Percentiles rank a stretch among this genome's conserved stretches.
These are phyloP conservation scores for Phlogophora meticulosa DNA, from an alignment of 2,888 invertebrate genomes.

Conservation along the genomic window DNA sequence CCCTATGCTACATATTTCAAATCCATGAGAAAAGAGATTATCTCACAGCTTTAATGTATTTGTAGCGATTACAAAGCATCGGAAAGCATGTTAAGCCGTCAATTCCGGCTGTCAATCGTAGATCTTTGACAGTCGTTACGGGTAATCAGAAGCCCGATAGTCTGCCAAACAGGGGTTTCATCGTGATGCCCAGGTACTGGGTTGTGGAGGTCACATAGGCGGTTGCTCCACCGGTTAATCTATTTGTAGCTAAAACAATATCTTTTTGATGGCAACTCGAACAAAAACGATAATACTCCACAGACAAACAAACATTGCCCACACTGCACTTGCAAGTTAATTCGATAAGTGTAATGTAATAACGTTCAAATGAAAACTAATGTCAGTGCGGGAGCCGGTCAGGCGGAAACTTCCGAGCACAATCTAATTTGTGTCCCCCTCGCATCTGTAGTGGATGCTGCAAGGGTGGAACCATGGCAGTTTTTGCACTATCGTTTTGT, in stretches of 20 bases:
- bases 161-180: no score
- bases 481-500: conserved; percentile 2
- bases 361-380: conserved; percentile 87
- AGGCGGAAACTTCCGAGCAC: conserved; percentile 79
- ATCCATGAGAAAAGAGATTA: no score
- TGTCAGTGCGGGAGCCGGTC: conserved; percentile 76
- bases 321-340: conserved; percentile 67
- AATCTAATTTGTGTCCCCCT: conserved; percentile 85
- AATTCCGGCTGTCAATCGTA: no score
- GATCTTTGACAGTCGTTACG: no score
- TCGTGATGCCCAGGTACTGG: no score
- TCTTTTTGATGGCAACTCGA: not conserved
- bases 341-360: conserved; percentile 78
- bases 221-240: not conserved
- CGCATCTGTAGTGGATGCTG: conserved; percentile 44
- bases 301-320: conserved; percentile 39
- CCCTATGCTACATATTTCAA: no score
- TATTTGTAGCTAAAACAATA: not conserved
- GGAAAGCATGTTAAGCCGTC: no score
- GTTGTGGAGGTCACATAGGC: no score
- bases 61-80: no score
- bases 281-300: conserved; percentile 6
- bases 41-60: no score
- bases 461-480: conserved; percentile 18
- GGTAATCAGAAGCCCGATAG: no score